phyloP scores from a whole-genome alignment of 2,113 vertebrate genomes.

The Marmota flaviventris region DNA sequence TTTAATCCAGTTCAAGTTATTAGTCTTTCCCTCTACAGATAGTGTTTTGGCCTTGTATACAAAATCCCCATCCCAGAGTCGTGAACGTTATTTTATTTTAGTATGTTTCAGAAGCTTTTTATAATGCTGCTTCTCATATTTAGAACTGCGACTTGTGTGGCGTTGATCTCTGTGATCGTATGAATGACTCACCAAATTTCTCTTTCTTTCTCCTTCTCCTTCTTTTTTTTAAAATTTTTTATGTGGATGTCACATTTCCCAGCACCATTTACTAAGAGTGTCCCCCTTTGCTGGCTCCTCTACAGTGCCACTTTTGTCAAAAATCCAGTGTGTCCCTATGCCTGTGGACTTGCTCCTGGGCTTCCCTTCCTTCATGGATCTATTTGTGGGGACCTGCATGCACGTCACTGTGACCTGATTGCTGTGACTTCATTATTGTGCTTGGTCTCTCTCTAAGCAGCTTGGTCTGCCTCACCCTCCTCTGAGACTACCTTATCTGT shows the following conservation, averaged over 20 bases:
- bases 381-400: neutral
- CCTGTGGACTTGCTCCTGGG: neutral
- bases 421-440: neutral
- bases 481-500: neutral
- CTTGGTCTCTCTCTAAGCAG: too few species aligned
- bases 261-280: neutral
- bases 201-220: neutral
- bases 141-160: neutral
- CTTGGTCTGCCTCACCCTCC: neutral
- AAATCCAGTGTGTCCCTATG: neutral
- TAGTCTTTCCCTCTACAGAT: neutral
- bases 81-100: neutral
- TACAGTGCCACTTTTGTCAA: neutral
- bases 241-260: neutral
- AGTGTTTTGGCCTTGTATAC: neutral
- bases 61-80: neutral
- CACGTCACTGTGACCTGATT: neutral
- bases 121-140: neutral
- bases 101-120: neutral
- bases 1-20: neutral
- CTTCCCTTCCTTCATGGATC: neutral
- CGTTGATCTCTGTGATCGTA: neutral
- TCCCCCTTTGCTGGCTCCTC: neutral
- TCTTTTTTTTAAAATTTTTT: neutral
- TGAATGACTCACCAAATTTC: neutral